Evolutionary conservation across 2,113 vertebrate genomes (phyloP).

Genomic region (Lipophrys pholis): DNA sequence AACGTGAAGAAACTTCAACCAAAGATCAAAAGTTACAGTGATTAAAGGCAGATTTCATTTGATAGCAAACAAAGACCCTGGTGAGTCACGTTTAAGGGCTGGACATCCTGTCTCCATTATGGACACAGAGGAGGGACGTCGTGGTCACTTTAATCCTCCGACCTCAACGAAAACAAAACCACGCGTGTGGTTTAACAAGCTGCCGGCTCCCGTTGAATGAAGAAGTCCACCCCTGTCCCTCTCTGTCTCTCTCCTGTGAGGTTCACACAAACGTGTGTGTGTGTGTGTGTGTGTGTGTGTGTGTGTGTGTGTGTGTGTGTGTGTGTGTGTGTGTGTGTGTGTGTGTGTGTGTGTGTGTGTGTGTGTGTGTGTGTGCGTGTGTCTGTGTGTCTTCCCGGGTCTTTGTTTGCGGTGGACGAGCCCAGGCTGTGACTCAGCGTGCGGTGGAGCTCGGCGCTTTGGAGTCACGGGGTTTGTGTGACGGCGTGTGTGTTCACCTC

Average conservation of each 20-base stretch:
- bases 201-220: slow-evolving; percentile 2
- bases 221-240: slow-evolving; percentile 10
- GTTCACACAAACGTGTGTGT: slow-evolving; percentile 50
- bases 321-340: no score
- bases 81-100: slow-evolving; percentile 30
- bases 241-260: slow-evolving; percentile 9
- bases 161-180: slow-evolving; percentile 43
- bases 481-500: background rate
- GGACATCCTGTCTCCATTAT: background rate
- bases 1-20: no score
- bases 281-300: slow-evolving; percentile 23
- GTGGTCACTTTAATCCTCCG: slow-evolving; percentile 28
- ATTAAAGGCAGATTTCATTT: background rate
- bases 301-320: no score
- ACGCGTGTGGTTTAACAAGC: slow-evolving; percentile 26
- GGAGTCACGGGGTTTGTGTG: slow-evolving; percentile 36
- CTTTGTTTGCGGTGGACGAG: slow-evolving; percentile 57
- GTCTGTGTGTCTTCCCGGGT: slow-evolving; percentile 8
- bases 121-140: slow-evolving; percentile 25
- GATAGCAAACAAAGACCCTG: background rate
- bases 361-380: slow-evolving; percentile 17
- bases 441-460: slow-evolving; percentile 30
- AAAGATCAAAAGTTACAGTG: no score
- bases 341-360: slow-evolving; percentile 36
- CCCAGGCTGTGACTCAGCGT: slow-evolving; percentile 72